Percentiles rank a stretch among this genome's conserved stretches.
These are phyloP conservation scores for Stictonetta naevosa DNA, from an alignment of 2,113 vertebrate genomes.

Conservation along the genomic window DNA sequence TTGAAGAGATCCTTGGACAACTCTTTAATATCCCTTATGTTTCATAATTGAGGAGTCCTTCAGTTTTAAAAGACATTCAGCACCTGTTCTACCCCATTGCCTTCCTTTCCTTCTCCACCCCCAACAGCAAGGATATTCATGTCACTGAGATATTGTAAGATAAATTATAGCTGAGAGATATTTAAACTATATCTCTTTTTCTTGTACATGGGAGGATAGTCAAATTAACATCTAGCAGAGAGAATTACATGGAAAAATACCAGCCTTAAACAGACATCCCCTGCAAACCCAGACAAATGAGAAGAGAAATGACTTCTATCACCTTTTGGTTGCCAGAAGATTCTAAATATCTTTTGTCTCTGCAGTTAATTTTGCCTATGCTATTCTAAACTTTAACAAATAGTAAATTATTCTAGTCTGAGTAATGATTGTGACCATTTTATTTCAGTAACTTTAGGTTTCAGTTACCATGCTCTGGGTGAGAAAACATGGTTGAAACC, in stretches of 20 bases:
- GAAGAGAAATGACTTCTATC: constrained; percentile 1
- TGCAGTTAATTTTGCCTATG: background rate
- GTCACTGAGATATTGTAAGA: background rate
- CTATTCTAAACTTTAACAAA: background rate
- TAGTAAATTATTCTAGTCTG: background rate
- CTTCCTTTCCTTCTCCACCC: background rate
- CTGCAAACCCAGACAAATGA: background rate
- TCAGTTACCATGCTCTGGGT: background rate
- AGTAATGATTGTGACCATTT: background rate
- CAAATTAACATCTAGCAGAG: background rate
- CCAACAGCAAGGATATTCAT: background rate
- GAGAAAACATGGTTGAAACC: background rate
- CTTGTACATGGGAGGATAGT: background rate
- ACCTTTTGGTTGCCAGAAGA: background rate
- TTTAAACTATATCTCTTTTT: background rate
- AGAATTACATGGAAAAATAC: background rate
- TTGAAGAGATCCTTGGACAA: background rate
- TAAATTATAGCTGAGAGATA: background rate
- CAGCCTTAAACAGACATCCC: background rate
- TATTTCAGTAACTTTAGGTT: background rate
- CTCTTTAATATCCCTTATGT: background rate
- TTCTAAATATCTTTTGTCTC: background rate
- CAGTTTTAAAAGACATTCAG: background rate
- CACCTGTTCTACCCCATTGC: background rate
- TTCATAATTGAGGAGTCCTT: background rate